Evolutionary conservation across 2,113 vertebrate species (phyloP).

Genomic region (Takifugu flavidus): DNA sequence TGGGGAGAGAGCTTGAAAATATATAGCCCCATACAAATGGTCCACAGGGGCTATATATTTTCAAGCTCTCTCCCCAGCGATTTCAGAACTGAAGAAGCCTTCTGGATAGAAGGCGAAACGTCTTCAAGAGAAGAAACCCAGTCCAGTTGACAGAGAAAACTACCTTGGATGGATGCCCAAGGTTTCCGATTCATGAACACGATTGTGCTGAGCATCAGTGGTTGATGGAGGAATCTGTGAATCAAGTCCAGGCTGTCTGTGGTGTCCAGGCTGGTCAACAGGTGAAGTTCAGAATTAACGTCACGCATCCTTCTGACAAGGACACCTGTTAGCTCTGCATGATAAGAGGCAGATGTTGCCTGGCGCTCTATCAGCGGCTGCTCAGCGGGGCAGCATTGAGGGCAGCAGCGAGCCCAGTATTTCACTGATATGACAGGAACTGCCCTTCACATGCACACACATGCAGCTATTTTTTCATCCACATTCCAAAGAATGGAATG

Average conservation of each 20-base stretch:
- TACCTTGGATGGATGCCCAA: not conserved
- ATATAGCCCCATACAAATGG: too few relatives aligned
- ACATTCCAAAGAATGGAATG: not conserved
- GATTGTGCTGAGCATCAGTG: not conserved
- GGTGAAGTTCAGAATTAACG: constrained; percentile 70
- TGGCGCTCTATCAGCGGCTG: constrained; percentile 31
- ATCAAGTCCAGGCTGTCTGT: not conserved
- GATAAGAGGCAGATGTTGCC: constrained; percentile 62
- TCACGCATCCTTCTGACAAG: constrained; percentile 71
- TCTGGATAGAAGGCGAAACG: too few relatives aligned
- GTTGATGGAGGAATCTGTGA: too few relatives aligned
- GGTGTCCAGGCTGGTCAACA: constrained; percentile 38
- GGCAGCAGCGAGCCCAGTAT: constrained; percentile 1
- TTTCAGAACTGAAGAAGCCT: too few relatives aligned
- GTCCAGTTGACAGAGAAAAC: too few relatives aligned
- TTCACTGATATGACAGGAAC: constrained; percentile 19
- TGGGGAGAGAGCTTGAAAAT: too few relatives aligned
- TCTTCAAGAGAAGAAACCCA: too few relatives aligned
- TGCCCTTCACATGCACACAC: not conserved
- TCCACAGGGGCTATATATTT: too few relatives aligned
- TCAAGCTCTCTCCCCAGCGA: too few relatives aligned
- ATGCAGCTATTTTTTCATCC: not conserved
- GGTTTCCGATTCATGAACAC: not conserved
- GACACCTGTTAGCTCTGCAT: constrained; percentile 64
- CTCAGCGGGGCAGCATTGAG: constrained; percentile 30